Evolutionary conservation across 2,888 invertebrate species (phyloP), one percentile per base, ranked within the genome.

Genomic region (Cephus nigrinus): DNA sequence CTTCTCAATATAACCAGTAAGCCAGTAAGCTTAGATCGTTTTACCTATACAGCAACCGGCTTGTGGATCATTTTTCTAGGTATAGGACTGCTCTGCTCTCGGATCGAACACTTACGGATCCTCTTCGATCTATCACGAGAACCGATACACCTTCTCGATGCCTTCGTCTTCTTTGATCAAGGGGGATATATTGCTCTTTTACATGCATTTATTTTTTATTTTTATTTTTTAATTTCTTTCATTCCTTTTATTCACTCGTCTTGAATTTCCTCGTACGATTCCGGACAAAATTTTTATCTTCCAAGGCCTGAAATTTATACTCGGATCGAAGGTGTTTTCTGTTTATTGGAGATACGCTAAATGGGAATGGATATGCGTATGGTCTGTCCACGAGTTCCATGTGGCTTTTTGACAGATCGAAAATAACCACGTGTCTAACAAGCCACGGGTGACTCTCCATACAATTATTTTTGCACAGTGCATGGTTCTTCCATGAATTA

Each of bases 41-140:
- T 55, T 55, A 55, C 55, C 55, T 55, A 55, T 23, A 55, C 55
- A 55, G 23, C 55, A 55, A 55, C 23, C 55, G 55, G 55, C 55
- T 55, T 55, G 55, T 55, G 55, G 55, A 55, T 55, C 55, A 55
- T 55, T 55, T 55, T 55, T 55, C 55, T 55, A 55, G 55, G 55
- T 55, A 55, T 31, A 71, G 33, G 30, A 71, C 71, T 71, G 31
- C 71, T 71, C 71, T 71, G 15, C 71, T 71, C 71, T 71, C 71
- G 32, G 30, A 71, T 31, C 31, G 71, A 71, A 33, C 32, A 33
- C 71, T 30, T 31, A 31, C 30, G 23, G 32, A 31, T 71, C 71
- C 30, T 71, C 71, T 55, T 55, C 55, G 55, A 55, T 55, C 55
- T 55, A 55, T 55, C 55, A 55, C 55, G 9, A 55, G 55, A 55